A percentile compares a stretch with the other conserved stretches of the same genome.
These are phyloP conservation scores for Hydriomena furcata DNA, from an alignment of 2,888 invertebrate genomes.

Conservation along the genomic window DNA sequence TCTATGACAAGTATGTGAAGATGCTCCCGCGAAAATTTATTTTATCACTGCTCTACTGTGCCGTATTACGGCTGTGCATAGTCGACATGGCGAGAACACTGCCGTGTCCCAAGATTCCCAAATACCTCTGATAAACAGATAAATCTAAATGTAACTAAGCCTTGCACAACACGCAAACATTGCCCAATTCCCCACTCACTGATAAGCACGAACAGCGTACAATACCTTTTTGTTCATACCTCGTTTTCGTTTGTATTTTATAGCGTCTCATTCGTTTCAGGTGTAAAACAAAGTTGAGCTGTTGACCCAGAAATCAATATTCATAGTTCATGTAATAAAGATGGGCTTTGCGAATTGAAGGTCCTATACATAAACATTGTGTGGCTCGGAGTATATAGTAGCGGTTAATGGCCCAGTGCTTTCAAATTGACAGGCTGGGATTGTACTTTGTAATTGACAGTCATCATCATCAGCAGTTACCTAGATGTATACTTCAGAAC, in stretches of 20 bases:
- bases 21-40: too few species aligned
- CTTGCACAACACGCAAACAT: conserved; percentile 32
- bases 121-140: not conserved
- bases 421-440: not conserved
- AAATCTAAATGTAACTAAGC: conserved; percentile 28
- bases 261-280: conserved; percentile 50
- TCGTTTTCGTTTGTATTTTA: conserved; percentile 38
- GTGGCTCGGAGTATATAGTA: conserved; percentile 50
- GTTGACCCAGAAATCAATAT: conserved; percentile 81
- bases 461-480: too few species aligned
- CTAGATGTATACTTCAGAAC: too few species aligned
- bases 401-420: conserved; percentile 3
- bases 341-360: conserved; percentile 75
- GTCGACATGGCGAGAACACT: too few species aligned
- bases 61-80: too few species aligned
- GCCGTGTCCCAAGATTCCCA: not conserved
- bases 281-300: conserved; percentile 59
- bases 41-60: too few species aligned
- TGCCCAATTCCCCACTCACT: conserved; percentile 31
- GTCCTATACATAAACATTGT: conserved; percentile 69
- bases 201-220: conserved; percentile 38
- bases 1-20: too few species aligned
- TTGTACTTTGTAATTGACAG: too few species aligned
- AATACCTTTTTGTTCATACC: conserved; percentile 30
- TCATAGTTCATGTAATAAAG: conserved; percentile 73